Base-by-base conservation (phyloP, 2,113 vertebrate species). In the Prochilodus magdalenae region DNA sequence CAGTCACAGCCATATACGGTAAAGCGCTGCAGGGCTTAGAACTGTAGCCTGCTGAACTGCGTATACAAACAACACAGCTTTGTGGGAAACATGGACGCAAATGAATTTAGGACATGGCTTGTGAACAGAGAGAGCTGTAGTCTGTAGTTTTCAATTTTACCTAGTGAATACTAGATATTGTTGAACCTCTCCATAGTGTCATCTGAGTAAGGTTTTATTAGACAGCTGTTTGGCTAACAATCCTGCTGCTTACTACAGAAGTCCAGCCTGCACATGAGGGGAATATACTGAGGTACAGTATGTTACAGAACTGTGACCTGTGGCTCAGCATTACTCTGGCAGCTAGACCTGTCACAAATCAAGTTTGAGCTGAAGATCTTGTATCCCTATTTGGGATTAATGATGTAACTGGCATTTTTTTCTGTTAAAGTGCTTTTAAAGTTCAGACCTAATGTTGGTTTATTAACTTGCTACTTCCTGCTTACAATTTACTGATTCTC, bases 1-100 rank as follows among this genome's bases (percentile, higher is more conserved):
- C 80, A 87, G 47, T 18, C 78, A 79, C 66, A 33, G 7, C 88
- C 87, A 85, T 87, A 90, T 90, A 90, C 77, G 89, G 89, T 81
- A 82, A 81, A 67, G 13, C 73, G 66, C 27, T 83, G 73, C 59
- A 63, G 75, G 77, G 33, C 20, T 66, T 73, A 69, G 30, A 36
- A 13, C 33, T 70, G 71, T 29, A 49, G 47, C 16, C 20, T 36
- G 22, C 13, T 55, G 29, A 49, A 60, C 18, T n/a, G 51, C 71
- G 33, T 57, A 24, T 57, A 81, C 11, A 55, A 73, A 55, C 66
- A 26, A 53, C 30, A 36, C 27, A 66, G 30, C n/a, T 13, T 14
- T 59, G 44, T 24, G n/a, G 36, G 4, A 36, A n/a, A 20, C 66
- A n/a, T 2, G 1, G 22, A 10, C 22, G 8, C 22, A 0, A 6